A percentile compares a stretch with the other conserved stretches of the same genome.
These are phyloP conservation scores for Caenorhabditis tropicalis DNA, from an alignment of 1,140 invertebrate genomes.

Conservation along the genomic window DNA sequence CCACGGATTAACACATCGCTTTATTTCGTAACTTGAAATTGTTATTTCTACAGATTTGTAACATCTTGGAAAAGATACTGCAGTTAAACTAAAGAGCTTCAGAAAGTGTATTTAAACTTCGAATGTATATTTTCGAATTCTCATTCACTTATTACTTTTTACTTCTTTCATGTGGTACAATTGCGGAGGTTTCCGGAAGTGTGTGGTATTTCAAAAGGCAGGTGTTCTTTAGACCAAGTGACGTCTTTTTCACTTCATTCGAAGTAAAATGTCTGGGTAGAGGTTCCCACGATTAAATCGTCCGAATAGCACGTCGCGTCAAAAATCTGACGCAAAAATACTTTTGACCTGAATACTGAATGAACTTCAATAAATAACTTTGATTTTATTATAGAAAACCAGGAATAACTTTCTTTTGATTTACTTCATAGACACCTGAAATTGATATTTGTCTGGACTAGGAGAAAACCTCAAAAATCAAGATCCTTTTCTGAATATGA, in stretches of 20 bases:
- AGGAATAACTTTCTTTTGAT: not conserved
- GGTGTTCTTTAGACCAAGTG: slow-evolving; percentile 1
- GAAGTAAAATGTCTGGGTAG: not conserved
- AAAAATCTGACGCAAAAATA: not conserved
- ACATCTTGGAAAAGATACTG: too few relatives aligned
- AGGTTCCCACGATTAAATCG: slow-evolving; percentile 5
- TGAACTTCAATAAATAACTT: not conserved
- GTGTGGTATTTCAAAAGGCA: not conserved
- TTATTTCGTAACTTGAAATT: too few relatives aligned
- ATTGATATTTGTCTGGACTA: not conserved
- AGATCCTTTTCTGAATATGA: not conserved
- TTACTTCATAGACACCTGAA: not conserved
- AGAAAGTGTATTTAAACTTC: too few relatives aligned
- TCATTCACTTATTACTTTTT: not conserved
- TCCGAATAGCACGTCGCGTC: not conserved
- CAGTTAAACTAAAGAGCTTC: too few relatives aligned
- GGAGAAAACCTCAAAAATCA: not conserved
- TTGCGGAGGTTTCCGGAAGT: slow-evolving; percentile 18
- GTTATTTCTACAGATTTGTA: too few relatives aligned
- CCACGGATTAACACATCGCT: too few relatives aligned
- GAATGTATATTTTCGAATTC: too few relatives aligned
- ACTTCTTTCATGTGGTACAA: not conserved
- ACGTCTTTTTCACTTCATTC: not conserved
- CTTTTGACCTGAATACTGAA: not conserved
- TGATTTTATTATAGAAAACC: not conserved